These are phyloP conservation scores for Bombus cullumanus DNA, from an alignment of 1,140 invertebrate genomes.

Conservation along the genomic window DNA sequence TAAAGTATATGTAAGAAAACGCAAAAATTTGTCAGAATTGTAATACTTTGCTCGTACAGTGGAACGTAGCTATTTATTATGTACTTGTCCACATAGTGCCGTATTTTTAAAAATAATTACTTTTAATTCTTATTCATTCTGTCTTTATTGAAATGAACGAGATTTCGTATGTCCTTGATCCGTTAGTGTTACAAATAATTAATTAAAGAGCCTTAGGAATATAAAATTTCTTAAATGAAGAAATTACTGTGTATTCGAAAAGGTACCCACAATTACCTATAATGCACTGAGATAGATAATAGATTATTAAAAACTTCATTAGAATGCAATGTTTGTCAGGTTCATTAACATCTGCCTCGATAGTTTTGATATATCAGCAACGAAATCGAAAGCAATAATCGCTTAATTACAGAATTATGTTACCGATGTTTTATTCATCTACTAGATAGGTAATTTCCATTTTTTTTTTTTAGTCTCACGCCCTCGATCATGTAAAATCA, in stretches of 20 bases:
- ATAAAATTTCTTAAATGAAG: background rate
- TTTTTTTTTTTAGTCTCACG: background rate
- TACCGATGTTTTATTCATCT: background rate
- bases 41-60: background rate
- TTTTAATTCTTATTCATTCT: background rate
- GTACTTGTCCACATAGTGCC: background rate
- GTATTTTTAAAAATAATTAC: background rate
- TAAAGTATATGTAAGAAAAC: background rate
- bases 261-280: background rate
- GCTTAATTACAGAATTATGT: background rate
- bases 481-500: background rate
- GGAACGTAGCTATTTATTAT: background rate
- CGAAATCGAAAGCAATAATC: constrained; percentile 29
- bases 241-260: background rate
- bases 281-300: background rate
- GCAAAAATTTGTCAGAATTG: background rate
- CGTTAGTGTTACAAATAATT: background rate
- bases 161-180: background rate
- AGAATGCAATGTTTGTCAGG: background rate
- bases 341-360: background rate
- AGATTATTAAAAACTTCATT: background rate
- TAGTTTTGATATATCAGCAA: background rate
- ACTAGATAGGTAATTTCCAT: background rate
- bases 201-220: background rate
- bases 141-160: background rate